phyloP scores from a whole-genome alignment of 2,113 vertebrate genomes.

The Urocynchramus pylzowi region DNA sequence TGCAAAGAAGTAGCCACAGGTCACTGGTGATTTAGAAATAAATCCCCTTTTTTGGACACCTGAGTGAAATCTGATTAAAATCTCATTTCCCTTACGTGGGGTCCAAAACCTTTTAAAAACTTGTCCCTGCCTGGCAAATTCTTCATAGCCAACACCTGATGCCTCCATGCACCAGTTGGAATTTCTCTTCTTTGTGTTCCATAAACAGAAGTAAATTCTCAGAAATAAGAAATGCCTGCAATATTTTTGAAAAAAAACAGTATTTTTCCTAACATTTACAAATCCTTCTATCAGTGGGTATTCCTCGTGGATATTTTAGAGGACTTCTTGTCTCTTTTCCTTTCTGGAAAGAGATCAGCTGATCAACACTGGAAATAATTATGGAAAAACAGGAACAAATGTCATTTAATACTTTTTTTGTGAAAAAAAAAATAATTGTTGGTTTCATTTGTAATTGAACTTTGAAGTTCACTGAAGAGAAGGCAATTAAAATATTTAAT shows the following conservation, averaged over 20 bases:
- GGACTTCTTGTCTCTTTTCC: neutral
- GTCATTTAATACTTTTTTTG: neutral
- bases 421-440: neutral
- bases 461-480: neutral
- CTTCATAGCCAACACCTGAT: neutral
- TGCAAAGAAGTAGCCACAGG: neutral
- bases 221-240: neutral
- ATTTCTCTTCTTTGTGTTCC: neutral
- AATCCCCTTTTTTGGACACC: neutral
- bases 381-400: neutral
- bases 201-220: neutral
- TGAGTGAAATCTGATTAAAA: neutral
- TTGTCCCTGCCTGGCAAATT: neutral
- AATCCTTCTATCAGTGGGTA: neutral
- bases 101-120: neutral
- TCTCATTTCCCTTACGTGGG: rapidly evolving
- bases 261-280: neutral
- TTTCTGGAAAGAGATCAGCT: neutral
- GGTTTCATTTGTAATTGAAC: neutral
- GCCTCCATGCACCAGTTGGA: neutral
- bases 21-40: neutral
- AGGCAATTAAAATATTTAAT: neutral
- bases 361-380: neutral
- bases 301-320: neutral
- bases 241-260: neutral